Conservation (phyloP, 1,140 invertebrate genomes). For the Drosophila albomicans region DNA sequence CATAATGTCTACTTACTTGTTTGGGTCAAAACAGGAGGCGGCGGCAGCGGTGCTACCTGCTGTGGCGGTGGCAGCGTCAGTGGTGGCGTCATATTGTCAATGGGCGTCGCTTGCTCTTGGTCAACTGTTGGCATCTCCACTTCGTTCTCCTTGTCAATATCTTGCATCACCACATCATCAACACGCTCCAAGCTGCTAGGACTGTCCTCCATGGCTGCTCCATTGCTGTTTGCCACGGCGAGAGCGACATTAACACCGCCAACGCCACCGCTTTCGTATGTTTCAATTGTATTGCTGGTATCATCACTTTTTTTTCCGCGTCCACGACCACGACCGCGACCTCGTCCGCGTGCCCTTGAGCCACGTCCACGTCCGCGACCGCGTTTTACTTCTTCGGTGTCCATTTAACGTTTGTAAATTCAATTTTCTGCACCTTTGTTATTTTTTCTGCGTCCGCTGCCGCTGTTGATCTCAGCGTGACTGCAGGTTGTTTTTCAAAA, state of each 20-base stretch:
- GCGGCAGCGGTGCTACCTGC: conserved; percentile 46
- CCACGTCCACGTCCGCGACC: conserved; percentile 87
- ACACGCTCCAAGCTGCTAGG: conserved; percentile 53
- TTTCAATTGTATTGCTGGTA: conserved; percentile 86
- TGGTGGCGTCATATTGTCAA: conserved; percentile 38
- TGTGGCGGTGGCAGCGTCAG: conserved; percentile 45
- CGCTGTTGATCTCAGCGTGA: background rate
- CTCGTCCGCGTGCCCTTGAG: conserved; percentile 86
- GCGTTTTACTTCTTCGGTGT: conserved; percentile 86
- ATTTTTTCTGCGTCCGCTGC: conserved; percentile 13
- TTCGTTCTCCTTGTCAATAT: conserved; percentile 63
- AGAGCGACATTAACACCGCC: conserved; percentile 13
- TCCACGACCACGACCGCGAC: conserved; percentile 89
- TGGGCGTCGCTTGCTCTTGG: conserved; percentile 48
- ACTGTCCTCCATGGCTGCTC: conserved; percentile 62
- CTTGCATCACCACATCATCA: conserved; percentile 59
- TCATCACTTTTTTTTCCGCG: conserved; percentile 90
- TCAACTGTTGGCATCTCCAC: conserved; percentile 50
- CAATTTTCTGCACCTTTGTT: conserved; percentile 9
- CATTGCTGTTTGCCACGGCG: conserved; percentile 21
- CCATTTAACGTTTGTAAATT: conserved; percentile 50
- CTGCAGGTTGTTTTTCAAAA: background rate
- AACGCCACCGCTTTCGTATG: conserved; percentile 42
- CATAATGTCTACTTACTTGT: conserved; percentile 57
- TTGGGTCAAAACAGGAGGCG: conserved; percentile 47